Evolutionary conservation across 1,140 invertebrate species (phyloP), one percentile per base, ranked within the genome.

Genomic region (Cotesia glomerata): DNA sequence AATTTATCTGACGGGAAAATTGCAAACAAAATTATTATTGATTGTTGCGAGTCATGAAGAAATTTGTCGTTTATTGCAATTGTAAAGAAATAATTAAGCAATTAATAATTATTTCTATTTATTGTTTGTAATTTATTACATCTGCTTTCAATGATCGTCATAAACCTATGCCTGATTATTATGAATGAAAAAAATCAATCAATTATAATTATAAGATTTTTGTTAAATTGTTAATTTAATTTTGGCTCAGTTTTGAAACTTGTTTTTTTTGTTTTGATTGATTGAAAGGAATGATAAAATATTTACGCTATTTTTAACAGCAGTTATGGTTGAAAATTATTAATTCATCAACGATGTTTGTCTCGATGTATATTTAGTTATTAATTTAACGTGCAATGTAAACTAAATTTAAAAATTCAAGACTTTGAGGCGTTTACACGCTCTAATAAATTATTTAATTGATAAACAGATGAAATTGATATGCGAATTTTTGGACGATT

Each of bases 1-100:
- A 84, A 85, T 85, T 85, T 85, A 83, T 85, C 75, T 76, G 77
- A 80, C 78, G 79, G 78, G 79, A 79, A 78, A 82, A 81, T 82
- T 79, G 78, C 77, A 82, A 83, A 79, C 74, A 73, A 75, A 45
- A 71, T 71, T 39, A 63, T 71, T 36, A 39, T 4, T 65, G 18
- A 65, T 65, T 14, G 45, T 65, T 54, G 52, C 52, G 52, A 54
- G n/a, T 14, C 13, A 26, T 32, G 5, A 18, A 59, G 32, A 59
- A 59, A 59, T 2, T 11, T 13, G 32, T 11, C 16, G 11, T 26
- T 32, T 7, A 26, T 59, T 18, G 11, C 56, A 32, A 59, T 26
- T 26, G 16, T 26, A 59, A 59, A 59, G 9, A 59, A 59, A 14
- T 56, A 56, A 18, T 16, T 14, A 7, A n/a, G n/a, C 14, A 16